Conservation (phyloP, 2,888 invertebrate genomes). For the Apamea anceps region DNA sequence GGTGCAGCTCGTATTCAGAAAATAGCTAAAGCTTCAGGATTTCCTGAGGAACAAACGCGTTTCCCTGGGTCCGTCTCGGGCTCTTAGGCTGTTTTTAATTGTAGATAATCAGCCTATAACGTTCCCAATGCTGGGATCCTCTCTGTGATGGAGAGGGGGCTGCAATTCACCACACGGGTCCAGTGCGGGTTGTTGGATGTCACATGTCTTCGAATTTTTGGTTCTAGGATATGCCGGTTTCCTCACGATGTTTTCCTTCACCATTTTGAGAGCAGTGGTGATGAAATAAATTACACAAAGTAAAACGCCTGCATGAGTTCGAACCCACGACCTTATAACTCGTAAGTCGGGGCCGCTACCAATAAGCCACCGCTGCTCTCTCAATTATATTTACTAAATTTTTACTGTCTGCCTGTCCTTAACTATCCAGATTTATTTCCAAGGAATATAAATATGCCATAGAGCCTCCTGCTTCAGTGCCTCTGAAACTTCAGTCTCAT, state of each 20-base stretch:
- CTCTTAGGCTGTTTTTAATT: background rate
- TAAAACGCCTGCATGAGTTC: background rate
- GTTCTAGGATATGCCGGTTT: background rate
- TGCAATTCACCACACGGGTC: no score
- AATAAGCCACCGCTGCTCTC: background rate
- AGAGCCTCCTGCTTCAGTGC: background rate
- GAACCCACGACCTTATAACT: background rate
- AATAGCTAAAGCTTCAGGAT: background rate
- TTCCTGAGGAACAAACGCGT: background rate
- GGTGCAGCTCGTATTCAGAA: background rate
- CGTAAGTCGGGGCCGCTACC: background rate
- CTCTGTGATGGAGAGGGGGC: background rate
- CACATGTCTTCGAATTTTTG: no score
- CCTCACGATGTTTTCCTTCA: no score
- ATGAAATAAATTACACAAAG: no score
- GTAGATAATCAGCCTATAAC: background rate
- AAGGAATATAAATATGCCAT: background rate
- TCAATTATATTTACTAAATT: background rate
- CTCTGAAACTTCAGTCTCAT: constrained; percentile 14
- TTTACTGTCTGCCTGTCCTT: no score
- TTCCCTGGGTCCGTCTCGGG: background rate
- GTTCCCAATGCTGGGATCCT: no score
- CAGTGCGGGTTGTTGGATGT: background rate
- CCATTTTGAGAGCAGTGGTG: no score
- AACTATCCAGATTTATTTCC: background rate